phyloP scores from a whole-genome alignment of 2,888 invertebrate genomes.

The Nesidiocoris tenuis region DNA sequence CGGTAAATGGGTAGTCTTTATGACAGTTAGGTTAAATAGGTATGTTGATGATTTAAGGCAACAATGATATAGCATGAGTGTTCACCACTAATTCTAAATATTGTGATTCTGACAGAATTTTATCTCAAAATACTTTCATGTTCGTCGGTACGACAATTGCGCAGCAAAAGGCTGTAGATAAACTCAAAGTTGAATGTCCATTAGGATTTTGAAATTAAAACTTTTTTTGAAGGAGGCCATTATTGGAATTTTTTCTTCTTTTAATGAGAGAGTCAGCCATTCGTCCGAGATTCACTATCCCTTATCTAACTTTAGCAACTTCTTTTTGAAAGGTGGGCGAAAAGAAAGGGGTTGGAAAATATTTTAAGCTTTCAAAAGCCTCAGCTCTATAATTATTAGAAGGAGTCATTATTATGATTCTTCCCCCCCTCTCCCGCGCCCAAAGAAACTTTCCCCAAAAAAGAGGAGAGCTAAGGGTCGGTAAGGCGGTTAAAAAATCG shows the following conservation, averaged over 20 bases:
- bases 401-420: conserved; percentile 23
- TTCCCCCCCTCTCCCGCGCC: not conserved
- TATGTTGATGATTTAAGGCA: no score
- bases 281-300: not conserved
- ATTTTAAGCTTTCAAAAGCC: conserved; percentile 30
- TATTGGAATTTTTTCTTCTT: not conserved
- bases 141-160: no score
- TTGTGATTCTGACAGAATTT: no score
- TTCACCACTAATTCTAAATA: no score
- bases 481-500: not conserved
- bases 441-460: conserved; percentile 14
- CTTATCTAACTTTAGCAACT: not conserved
- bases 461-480: not conserved
- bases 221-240: not conserved
- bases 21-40: no score
- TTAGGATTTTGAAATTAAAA: no score
- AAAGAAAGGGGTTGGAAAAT: conserved; percentile 7
- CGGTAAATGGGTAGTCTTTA: no score
- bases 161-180: no score
- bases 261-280: not conserved
- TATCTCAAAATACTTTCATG: no score
- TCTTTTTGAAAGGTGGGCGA: conserved; percentile 13
- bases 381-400: conserved; percentile 29
- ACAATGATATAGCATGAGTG: no score
- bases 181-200: no score